These are phyloP conservation scores for Achroia grisella DNA, from an alignment of 1,140 invertebrate genomes.

Conservation along the genomic window DNA sequence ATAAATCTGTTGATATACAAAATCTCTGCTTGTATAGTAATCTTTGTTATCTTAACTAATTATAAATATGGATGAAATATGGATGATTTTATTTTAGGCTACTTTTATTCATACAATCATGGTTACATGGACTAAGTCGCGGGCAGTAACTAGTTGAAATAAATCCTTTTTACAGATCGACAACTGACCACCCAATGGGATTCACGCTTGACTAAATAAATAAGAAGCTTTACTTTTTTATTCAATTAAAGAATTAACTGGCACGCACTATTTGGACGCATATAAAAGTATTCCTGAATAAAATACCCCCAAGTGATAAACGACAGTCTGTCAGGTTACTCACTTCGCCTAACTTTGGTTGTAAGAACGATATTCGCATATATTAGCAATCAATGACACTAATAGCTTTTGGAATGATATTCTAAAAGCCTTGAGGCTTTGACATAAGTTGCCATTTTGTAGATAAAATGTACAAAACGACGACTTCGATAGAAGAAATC, in stretches of 20 bases:
- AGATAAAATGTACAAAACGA: conserved; percentile 45
- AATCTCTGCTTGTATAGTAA: too few relatives aligned
- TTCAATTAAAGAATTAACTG: conserved; percentile 70
- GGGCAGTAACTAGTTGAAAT: too few relatives aligned
- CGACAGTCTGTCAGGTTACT: conserved; percentile 67
- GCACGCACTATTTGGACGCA: conserved; percentile 52
- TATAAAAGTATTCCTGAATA: conserved; percentile 43
- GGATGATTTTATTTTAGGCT: too few relatives aligned
- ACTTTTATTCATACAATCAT: too few relatives aligned
- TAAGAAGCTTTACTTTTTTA: conserved; percentile 66
- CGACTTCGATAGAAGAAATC: conserved; percentile 37
- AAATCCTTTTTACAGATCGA: conserved; percentile 31
- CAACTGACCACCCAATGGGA: conserved; percentile 39
- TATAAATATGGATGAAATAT: too few relatives aligned
- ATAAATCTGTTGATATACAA: too few relatives aligned
- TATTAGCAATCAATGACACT: conserved; percentile 11
- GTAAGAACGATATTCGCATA: background rate
- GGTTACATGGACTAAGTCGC: too few relatives aligned
- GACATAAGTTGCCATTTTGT: conserved; percentile 49
- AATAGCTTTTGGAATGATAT: conserved; percentile 12
- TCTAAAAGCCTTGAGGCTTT: background rate
- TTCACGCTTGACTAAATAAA: conserved; percentile 57
- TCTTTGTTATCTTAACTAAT: too few relatives aligned
- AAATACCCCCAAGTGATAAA: conserved; percentile 62
- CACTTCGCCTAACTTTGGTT: conserved; percentile 52